Base-by-base conservation (phyloP, 2,888 invertebrate genomes). In the Polylopha cassiicola region DNA sequence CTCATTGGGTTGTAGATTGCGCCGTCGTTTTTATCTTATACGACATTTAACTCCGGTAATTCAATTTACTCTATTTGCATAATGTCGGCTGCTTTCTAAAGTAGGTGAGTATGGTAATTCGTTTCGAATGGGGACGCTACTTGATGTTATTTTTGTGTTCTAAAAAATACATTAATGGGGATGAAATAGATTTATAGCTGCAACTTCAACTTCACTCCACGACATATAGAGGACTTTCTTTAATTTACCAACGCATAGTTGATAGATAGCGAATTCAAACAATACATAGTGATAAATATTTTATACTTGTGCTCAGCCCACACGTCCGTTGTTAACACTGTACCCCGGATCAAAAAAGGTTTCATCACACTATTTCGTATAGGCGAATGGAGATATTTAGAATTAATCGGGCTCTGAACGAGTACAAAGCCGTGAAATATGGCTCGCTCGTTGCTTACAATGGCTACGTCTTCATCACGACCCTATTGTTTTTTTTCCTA, bases 31-130 rank as follows among this genome's bases (percentile, higher is more conserved):
- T 85, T 85, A 85, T 85, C 85, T 85, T 77, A 84, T 81, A 77
- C 80, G 76, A 85, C 85, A 85, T 85, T 85, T 85, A 85, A 84
- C 85, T 84, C 82, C 73, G 70, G 85, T 84, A 82, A 85, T 85
- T 85, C 85, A 85, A 85, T 85, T 85, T 85, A 80, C 72, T 73
- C 55, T 76, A 85, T 85, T 85, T 81, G 81, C 85, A 85, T 85
- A 84, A 82, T 79, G 84, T 74, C 68, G 64, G 60, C 58, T 65
- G 65, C 65, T 73, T 66, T 72, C 67, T 72, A 65, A 75, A 80
- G 79, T 84, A 84, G 81, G 84, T 84, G 81, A 80, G 73, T 73
- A 77, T 80, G 80, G 75, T 73, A 77, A 82, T 79, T 41, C 58
- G 55, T 57, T 64, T 50, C 46, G 51, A 52, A 46, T 53, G 43